These are phyloP conservation scores for Tinamus guttatus DNA, from an alignment of 2,113 vertebrate species.

Conservation along the genomic window DNA sequence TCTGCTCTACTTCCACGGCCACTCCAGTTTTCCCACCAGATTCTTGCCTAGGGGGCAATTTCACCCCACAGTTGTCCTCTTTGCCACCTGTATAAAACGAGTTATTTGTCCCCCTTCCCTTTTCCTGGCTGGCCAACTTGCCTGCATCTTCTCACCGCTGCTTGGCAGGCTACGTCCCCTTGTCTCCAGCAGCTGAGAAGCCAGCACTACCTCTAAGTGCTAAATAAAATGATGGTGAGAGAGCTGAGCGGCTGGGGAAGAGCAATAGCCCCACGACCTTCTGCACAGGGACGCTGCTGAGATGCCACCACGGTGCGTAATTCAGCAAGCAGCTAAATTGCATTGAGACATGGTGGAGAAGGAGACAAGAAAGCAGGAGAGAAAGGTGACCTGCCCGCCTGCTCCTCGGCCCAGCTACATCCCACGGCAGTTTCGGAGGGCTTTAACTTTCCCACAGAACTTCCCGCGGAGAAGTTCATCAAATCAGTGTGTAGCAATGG, in stretches of 20 bases:
- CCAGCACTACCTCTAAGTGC: fast-evolving
- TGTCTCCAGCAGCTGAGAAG: background rate
- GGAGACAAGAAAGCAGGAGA: background rate
- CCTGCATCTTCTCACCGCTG: background rate
- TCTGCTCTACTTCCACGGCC: background rate
- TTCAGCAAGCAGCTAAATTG: background rate
- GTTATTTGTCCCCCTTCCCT: no score
- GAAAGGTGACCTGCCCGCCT: background rate
- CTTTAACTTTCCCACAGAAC: background rate
- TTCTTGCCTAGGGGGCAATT: background rate
- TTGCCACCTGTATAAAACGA: no score
- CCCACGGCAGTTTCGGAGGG: background rate
- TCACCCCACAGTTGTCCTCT: background rate
- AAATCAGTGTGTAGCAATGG: background rate
- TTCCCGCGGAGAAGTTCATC: background rate
- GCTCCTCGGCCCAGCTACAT: fast-evolving
- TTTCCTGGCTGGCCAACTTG: background rate
- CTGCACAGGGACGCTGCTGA: background rate
- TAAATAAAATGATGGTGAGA: background rate
- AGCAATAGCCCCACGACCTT: background rate
- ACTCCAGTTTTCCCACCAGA: background rate
- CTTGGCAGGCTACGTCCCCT: background rate
- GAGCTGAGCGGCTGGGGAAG: background rate
- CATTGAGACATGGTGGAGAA: background rate
- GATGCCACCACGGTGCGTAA: fast-evolving